phyloP scores from a whole-genome alignment of 1,140 invertebrate genomes.

The Sycophaga agraensis region DNA sequence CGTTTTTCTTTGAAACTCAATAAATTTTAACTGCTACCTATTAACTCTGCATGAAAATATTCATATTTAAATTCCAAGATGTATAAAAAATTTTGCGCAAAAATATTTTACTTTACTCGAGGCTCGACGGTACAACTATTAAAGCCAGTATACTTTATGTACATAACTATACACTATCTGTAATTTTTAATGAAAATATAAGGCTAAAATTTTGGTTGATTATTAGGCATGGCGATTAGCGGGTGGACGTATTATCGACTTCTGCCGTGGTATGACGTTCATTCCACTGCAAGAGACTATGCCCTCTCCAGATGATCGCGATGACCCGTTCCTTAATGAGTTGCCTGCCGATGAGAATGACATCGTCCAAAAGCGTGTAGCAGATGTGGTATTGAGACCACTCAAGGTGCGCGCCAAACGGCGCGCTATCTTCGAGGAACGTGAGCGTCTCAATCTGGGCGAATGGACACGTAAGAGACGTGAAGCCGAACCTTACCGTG shows the following conservation, averaged over 20 bases:
- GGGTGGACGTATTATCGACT: slow-evolving; percentile 43
- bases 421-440: slow-evolving; percentile 34
- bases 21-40: no score
- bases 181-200: no score
- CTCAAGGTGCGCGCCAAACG: slow-evolving; percentile 35
- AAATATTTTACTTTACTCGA: no score
- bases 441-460: slow-evolving; percentile 29
- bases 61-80: no score
- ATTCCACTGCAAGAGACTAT: slow-evolving; percentile 35
- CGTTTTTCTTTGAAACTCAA: no score
- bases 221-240: slow-evolving; percentile 49
- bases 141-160: no score
- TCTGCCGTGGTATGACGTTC: slow-evolving; percentile 41
- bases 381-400: slow-evolving; percentile 34
- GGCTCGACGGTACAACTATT: no score
- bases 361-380: slow-evolving; percentile 32
- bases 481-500: slow-evolving; percentile 32
- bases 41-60: no score
- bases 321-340: slow-evolving; percentile 40
- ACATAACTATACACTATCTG: no score
- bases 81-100: no score
- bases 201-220: no score
- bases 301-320: background rate
- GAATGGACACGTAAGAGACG: slow-evolving; percentile 29
- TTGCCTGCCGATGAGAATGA: slow-evolving; percentile 41